Percentiles rank a stretch among this genome's conserved stretches.
Evolutionary conservation across 2,888 invertebrate species (phyloP).

Genomic region (Cerceris rybyensis): DNA sequence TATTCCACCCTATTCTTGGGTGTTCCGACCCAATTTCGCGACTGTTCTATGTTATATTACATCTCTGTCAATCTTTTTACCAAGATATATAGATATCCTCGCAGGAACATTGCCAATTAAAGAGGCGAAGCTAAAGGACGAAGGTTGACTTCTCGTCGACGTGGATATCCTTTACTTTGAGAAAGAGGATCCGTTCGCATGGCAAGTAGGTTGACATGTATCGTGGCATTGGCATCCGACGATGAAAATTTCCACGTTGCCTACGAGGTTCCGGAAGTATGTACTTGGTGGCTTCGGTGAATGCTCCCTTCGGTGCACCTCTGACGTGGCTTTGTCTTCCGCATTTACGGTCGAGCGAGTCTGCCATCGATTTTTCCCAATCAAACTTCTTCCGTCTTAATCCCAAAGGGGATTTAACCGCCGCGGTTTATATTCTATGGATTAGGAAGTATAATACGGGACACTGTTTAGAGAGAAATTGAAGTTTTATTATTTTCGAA

Average conservation of each 20-base stretch:
- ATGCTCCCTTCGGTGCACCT: conserved; percentile 16
- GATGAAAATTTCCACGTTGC: conserved; percentile 26
- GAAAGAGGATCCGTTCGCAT: conserved; percentile 10
- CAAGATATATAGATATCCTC: background rate
- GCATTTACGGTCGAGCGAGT: conserved; percentile 24
- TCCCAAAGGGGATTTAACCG: no score
- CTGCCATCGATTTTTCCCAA: conserved; percentile 9
- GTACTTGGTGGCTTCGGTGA: conserved; percentile 8
- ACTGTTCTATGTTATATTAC: background rate
- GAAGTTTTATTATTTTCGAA: no score
- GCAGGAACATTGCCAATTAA: background rate
- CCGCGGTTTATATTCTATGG: no score
- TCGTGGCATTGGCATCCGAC: conserved; percentile 8
- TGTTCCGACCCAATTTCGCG: background rate
- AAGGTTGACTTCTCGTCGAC: background rate
- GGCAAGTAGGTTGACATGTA: conserved; percentile 5
- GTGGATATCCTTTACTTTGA: background rate
- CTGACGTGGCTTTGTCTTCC: conserved; percentile 9
- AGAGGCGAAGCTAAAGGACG: background rate
- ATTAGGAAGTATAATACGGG: no score
- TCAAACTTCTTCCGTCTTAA: background rate
- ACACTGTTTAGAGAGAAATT: no score
- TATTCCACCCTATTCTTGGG: background rate
- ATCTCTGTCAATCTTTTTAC: background rate
- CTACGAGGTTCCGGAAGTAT: conserved; percentile 16